Base-by-base conservation (phyloP, 2,113 vertebrate species). In the Noturus placidus region DNA sequence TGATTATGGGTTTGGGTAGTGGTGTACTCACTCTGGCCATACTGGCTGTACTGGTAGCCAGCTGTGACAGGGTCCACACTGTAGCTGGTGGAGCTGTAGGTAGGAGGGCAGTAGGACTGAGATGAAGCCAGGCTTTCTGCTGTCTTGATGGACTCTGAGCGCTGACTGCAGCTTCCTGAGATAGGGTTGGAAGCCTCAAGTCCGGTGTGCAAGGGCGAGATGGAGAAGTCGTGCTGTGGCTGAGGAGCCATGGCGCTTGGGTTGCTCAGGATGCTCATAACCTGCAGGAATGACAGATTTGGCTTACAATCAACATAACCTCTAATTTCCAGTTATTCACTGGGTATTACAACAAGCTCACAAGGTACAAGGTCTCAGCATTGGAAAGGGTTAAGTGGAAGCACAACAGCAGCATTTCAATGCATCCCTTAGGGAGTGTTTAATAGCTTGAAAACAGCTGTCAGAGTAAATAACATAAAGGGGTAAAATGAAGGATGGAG, bases 101-200 rank as follows among this genome's bases (percentile, higher is more conserved):
- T 98, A n/a, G 98, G 96, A 0, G 96, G 97, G 88, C 98, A 99
- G 96, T 99, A 99, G 89, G 98, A 97, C 94, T 99, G 98, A 2
- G 97, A 97, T 27, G 96, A 97, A 3, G 97, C 93, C 33, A 98
- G 96, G 92, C 96, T 97, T 93, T 99, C 97, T 92, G 96, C 97
- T 0, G 96, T 96, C 91, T 99, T 99, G 89, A 98, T 97, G 93
- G 97, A 95, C 91, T 97, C 96, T 0, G 97, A 96, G 78, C 97
- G 92, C 93, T 99, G 98, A 95, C 97, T 97, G 95, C 98, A 99
- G 95, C 96, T 98, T 92, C 96, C 96, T 0, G 98, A 96, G 94
- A 98, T 96, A 91, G 94, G 89, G 87, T 96, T 96, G 91, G 96
- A 95, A 0, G 95, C 95, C 88, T 99, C 97, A 93, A 99, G 92